Evolutionary conservation across 2,797 vertebrate species (phyloP).

Genomic region (Coregonus sp.): DNA sequence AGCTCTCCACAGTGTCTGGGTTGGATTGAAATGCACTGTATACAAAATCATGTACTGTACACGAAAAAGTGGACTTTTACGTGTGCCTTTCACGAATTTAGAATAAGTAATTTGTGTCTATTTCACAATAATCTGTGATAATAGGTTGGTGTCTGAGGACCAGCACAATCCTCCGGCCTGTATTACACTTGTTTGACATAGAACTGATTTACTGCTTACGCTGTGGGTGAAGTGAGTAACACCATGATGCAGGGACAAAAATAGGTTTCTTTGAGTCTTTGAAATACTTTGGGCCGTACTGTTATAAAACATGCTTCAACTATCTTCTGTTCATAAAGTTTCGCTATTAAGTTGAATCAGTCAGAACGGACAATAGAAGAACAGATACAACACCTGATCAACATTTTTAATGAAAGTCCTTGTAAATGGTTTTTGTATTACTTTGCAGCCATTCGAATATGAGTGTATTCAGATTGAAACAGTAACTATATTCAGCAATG

Average conservation of each 20-base stretch:
- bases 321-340: background rate
- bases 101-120: no score
- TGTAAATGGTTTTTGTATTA: background rate
- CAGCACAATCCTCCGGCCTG: background rate
- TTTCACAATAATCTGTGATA: no score
- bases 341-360: background rate
- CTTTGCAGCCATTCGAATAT: background rate
- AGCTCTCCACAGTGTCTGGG: background rate
- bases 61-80: no score
- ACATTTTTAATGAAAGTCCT: background rate
- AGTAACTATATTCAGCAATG: background rate
- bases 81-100: no score
- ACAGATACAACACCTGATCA: no score
- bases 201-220: background rate
- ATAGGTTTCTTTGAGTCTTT: background rate
- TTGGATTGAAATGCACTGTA: no score
- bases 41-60: no score
- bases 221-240: background rate
- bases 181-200: background rate
- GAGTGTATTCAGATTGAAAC: background rate
- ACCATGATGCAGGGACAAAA: background rate
- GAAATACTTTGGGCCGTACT: background rate
- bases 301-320: background rate
- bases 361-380: no score
- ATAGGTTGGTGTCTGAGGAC: background rate